Evolutionary conservation across 2,113 vertebrate genomes (phyloP).

Genomic region (Chrysochloris asiatica): DNA sequence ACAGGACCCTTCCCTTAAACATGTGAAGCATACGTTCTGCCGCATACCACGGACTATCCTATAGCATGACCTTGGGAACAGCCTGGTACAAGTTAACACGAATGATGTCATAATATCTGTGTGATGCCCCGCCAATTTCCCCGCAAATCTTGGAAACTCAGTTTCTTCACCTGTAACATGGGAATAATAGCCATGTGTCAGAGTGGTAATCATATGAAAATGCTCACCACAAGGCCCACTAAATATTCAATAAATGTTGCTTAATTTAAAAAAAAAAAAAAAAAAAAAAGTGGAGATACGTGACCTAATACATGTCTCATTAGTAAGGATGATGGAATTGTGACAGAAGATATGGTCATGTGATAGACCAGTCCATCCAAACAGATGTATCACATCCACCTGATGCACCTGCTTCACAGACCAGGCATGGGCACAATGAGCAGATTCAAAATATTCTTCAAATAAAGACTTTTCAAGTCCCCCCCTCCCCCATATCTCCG

Average conservation of each 20-base stretch:
- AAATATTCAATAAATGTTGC: neutral
- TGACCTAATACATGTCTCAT: neutral
- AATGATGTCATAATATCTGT: neutral
- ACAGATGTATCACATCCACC: rapidly evolving
- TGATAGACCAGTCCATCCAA: neutral
- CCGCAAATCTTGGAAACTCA: neutral
- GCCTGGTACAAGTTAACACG: neutral
- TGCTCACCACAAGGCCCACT: neutral
- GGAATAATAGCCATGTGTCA: neutral
- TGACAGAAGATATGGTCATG: neutral
- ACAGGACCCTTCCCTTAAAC: neutral
- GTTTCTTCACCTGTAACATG: neutral
- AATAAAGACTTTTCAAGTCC: neutral
- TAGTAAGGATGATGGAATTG: neutral
- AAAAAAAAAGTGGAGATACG: neutral
- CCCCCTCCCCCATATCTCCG: too few species aligned
- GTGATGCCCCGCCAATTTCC: neutral
- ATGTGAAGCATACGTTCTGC: too few species aligned
- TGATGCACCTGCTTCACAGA: neutral
- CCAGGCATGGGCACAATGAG: rapidly evolving
- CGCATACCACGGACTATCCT: too few species aligned
- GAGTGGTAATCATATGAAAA: neutral
- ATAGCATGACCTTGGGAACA: neutral
- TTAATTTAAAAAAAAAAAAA: neutral
- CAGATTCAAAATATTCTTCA: neutral